Evolutionary conservation across 23 tunicate genomes (phyloP).

Genomic region (Botrylloides violaceus): DNA sequence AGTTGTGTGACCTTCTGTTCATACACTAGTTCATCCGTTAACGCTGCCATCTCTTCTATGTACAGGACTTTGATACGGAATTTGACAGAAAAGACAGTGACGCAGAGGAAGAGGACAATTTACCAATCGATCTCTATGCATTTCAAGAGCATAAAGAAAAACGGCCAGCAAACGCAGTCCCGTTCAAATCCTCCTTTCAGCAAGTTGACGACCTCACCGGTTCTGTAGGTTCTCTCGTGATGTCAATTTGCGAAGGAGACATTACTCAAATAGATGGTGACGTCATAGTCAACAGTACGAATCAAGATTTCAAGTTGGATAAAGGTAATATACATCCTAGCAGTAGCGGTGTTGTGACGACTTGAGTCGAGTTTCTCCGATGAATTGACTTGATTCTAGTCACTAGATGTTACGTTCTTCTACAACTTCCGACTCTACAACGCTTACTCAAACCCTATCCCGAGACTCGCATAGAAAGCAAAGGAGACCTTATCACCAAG

Average conservation of each 20-base stretch:
- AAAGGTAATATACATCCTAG: too few species aligned
- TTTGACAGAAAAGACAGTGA: not conserved
- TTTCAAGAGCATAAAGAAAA: not conserved
- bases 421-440: too few species aligned
- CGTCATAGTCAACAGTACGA: slow-evolving; percentile 20
- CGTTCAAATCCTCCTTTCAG: not conserved
- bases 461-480: too few species aligned
- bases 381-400: too few species aligned
- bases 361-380: too few species aligned
- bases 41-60: too few species aligned
- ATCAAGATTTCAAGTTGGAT: not conserved
- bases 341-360: too few species aligned
- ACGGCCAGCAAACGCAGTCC: not conserved
- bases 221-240: not conserved
- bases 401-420: too few species aligned
- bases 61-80: not conserved
- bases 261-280: slow-evolving; percentile 11
- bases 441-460: too few species aligned
- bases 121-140: not conserved
- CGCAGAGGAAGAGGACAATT: not conserved
- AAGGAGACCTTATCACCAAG: too few species aligned
- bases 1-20: too few species aligned
- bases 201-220: not conserved
- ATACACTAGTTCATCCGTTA: too few species aligned
- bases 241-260: slow-evolving; percentile 13